These are phyloP conservation scores for Arctia plantaginis DNA, from an alignment of 2,888 invertebrate genomes.

Conservation along the genomic window DNA sequence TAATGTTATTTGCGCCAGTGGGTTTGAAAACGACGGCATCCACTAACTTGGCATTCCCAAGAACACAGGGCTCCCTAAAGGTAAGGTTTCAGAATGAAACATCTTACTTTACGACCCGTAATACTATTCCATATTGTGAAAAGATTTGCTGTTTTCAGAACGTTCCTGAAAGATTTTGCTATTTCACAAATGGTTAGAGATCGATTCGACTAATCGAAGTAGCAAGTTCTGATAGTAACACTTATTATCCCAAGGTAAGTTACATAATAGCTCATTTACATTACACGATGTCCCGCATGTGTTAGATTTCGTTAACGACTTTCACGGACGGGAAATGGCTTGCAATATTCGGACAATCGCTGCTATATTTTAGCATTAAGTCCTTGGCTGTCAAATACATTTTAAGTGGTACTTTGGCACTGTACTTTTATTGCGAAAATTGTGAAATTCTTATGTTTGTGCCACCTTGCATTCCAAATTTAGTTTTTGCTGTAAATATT, in stretches of 20 bases:
- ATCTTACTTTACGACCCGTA: constrained; percentile 64
- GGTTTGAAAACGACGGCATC: constrained; percentile 79
- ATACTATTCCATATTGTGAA: constrained; percentile 61
- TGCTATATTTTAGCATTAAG: constrained; percentile 39
- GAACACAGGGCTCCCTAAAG: constrained; percentile 65
- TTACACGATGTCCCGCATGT: constrained; percentile 45
- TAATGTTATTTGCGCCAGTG: constrained; percentile 86
- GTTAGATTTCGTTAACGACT: constrained; percentile 54
- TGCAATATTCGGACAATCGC: constrained; percentile 35
- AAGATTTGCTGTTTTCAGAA: constrained; percentile 63
- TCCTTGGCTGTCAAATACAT: constrained; percentile 17
- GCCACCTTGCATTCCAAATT: not conserved
- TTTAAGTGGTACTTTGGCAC: not conserved
- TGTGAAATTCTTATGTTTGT: not conserved
- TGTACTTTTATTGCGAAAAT: constrained; percentile 2
- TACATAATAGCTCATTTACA: constrained; percentile 52
- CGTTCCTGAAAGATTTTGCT: constrained; percentile 27
- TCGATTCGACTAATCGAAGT: constrained; percentile 40
- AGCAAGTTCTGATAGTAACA: constrained; percentile 50
- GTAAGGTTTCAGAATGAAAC: constrained; percentile 68
- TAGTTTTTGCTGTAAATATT: not conserved
- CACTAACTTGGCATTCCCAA: constrained; percentile 74
- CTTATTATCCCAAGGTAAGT: constrained; percentile 47
- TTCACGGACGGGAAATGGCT: constrained; percentile 41
- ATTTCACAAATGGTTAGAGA: constrained; percentile 42